Percentiles rank a stretch among this genome's conserved stretches.
Conservation (phyloP, 2,113 vertebrate species). For the Taxidea taxus region DNA sequence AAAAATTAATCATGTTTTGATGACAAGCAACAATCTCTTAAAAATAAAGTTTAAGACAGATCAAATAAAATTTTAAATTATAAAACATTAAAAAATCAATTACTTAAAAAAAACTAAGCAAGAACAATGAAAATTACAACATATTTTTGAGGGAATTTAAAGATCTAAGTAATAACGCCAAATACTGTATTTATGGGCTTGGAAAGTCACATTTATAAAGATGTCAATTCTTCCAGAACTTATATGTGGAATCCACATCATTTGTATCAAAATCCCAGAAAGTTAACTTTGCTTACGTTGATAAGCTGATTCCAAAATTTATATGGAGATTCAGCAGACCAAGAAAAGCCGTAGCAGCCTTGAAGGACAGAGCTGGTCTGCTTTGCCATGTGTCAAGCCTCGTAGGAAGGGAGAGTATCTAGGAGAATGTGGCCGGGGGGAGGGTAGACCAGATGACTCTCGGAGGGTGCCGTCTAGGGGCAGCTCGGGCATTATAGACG, state of each 20-base stretch:
- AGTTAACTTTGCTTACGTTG: not conserved
- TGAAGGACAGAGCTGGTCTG: not conserved
- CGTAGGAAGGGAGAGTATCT: not conserved
- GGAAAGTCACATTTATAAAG: not conserved
- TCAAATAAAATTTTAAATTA: not conserved
- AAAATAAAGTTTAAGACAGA: not conserved
- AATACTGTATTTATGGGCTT: too few species aligned
- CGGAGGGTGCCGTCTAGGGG: fast-evolving
- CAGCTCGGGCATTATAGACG: not conserved
- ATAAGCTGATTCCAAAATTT: not conserved
- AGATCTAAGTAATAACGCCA: not conserved
- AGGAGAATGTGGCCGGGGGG: not conserved
- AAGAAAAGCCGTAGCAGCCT: not conserved
- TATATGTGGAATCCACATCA: too few species aligned
- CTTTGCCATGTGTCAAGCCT: too few species aligned
- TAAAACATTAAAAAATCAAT: not conserved
- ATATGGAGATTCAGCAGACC: not conserved
- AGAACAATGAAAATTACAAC: not conserved
- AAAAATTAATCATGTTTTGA: not conserved
- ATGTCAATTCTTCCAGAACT: not conserved
- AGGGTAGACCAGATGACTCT: fast-evolving
- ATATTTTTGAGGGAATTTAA: not conserved
- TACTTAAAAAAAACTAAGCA: not conserved
- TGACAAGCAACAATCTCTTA: not conserved
- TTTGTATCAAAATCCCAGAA: not conserved